phyloP scores from a whole-genome alignment of 2,113 vertebrate genomes.

The Ailurus styani region DNA sequence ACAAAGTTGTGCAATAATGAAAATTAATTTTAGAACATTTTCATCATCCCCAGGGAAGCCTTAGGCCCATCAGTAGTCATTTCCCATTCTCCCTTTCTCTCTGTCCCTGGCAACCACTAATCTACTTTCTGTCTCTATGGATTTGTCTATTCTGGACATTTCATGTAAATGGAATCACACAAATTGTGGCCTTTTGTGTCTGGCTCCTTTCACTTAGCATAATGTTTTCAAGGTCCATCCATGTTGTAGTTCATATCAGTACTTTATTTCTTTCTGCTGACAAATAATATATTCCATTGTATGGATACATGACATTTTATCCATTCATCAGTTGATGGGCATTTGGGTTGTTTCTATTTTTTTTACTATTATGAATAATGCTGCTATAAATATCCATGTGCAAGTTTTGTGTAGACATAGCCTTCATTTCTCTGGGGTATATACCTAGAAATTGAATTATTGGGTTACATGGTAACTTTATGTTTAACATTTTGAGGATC shows the following conservation, averaged over 20 bases:
- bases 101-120: not conserved
- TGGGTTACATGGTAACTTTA: not conserved
- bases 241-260: not conserved
- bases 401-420: not conserved
- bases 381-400: not conserved
- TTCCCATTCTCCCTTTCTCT: not conserved
- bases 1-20: not conserved
- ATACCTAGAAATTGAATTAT: not conserved
- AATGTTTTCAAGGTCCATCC: not conserved
- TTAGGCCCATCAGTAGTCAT: not conserved
- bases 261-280: not conserved
- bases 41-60: not conserved
- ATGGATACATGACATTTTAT: not conserved
- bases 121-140: not conserved
- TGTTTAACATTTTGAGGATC: not conserved
- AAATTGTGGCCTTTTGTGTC: not conserved
- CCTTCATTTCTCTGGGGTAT: not conserved
- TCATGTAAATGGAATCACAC: not conserved
- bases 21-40: constrained; percentile 1
- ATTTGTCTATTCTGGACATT: not conserved
- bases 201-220: not conserved
- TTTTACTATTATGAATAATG: not conserved
- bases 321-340: not conserved
- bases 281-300: not conserved
- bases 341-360: not conserved